phyloP scores from a whole-genome alignment of 1,140 invertebrate genomes.

The Antheraea pernyi region DNA sequence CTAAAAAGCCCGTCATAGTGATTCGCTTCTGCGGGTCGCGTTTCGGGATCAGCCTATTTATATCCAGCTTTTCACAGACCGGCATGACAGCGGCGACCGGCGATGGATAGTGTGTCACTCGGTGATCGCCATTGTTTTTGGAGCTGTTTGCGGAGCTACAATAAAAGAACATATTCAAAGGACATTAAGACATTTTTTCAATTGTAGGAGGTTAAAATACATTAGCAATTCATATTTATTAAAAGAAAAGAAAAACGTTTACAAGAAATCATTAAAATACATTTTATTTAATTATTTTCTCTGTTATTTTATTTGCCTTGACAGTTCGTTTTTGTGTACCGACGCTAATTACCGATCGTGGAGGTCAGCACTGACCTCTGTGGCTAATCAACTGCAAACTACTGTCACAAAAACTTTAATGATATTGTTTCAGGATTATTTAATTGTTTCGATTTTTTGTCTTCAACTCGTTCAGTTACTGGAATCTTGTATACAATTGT shows the following conservation, averaged over 20 bases:
- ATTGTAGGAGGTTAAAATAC: too few relatives aligned
- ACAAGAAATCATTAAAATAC: background rate
- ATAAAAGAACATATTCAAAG: too few relatives aligned
- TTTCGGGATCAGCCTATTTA: too few relatives aligned
- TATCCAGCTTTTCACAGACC: too few relatives aligned
- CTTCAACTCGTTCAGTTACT: background rate
- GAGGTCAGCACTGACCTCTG: constrained; percentile 50
- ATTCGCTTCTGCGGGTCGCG: too few relatives aligned
- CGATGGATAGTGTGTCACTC: too few relatives aligned
- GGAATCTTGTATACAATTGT: background rate
- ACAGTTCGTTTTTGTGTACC: constrained; percentile 45
- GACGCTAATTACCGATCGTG: constrained; percentile 42
- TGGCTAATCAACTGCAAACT: constrained; percentile 69
- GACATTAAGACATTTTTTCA: too few relatives aligned
- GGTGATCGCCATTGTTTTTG: too few relatives aligned
- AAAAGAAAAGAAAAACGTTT: background rate
- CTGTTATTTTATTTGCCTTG: constrained; percentile 46
- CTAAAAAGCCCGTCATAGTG: too few relatives aligned
- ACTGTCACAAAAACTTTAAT: constrained; percentile 24
- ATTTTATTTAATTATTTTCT: background rate
- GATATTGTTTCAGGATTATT: constrained; percentile 9
- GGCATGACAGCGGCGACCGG: too few relatives aligned
- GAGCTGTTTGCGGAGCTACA: too few relatives aligned
- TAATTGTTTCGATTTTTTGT: constrained; percentile 15
- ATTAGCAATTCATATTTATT: background rate